Conservation (phyloP, 2,888 invertebrate species). For the Drosophila dives region DNA sequence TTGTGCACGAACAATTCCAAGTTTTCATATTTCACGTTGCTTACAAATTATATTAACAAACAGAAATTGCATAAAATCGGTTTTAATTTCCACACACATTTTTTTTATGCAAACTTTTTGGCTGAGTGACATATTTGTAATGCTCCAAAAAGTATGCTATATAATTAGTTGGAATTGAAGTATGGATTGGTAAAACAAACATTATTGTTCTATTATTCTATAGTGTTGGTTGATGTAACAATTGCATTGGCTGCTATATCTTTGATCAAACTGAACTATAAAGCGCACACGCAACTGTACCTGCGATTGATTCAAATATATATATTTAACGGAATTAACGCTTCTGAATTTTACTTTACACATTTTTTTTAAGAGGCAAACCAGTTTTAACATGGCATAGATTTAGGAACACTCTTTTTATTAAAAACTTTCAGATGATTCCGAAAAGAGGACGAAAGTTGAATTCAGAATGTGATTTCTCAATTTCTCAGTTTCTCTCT, state of each 20-base stretch:
- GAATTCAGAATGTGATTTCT: neutral
- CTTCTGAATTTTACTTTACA: constrained; percentile 2
- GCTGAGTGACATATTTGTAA: neutral
- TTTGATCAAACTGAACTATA: constrained; percentile 7
- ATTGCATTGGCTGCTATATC: constrained; percentile 57
- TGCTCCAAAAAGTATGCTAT: constrained; percentile 22
- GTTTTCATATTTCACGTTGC: constrained; percentile 1
- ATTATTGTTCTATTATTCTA: constrained; percentile 20
- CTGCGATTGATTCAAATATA: neutral
- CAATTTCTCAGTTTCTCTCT: neutral
- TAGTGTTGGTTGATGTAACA: constrained; percentile 64
- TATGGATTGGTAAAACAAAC: neutral
- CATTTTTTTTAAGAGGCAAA: neutral
- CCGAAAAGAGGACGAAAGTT: neutral
- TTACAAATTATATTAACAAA: constrained; percentile 38
- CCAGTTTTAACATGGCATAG: neutral
- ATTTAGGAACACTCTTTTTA: neutral
- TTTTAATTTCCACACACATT: neutral
- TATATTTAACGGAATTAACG: neutral
- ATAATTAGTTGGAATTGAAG: neutral
- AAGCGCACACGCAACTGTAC: constrained; percentile 32
- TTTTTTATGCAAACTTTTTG: constrained; percentile 1
- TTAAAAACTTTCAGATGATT: neutral
- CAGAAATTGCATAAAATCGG: constrained; percentile 14
- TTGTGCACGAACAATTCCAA: constrained; percentile 49